Evolutionary conservation across 2,797 vertebrate genomes (phyloP).

Genomic region (Amblyraja radiata): DNA sequence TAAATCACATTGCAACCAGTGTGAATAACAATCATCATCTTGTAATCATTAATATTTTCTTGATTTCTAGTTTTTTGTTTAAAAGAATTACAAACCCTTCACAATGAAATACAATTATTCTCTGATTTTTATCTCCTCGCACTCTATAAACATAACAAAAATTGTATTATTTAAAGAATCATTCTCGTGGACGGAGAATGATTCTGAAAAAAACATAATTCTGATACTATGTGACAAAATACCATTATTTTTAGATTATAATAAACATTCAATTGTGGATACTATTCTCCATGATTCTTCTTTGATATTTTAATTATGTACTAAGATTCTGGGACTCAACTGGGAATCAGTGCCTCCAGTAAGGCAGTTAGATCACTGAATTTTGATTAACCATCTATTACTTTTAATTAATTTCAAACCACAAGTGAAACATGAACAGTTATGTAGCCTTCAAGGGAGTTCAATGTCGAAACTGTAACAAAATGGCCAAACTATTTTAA

Average conservation of each 20-base stretch:
- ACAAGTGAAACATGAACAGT: background rate
- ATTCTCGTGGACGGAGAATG: background rate
- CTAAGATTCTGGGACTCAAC: slow-evolving; percentile 11
- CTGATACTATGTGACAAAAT: background rate
- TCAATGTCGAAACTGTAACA: background rate
- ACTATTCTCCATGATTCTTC: background rate
- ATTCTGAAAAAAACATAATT: background rate
- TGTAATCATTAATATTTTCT: slow-evolving; percentile 22
- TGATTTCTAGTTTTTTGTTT: background rate
- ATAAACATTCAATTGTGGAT: background rate
- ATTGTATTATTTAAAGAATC: background rate
- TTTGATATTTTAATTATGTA: slow-evolving; percentile 26
- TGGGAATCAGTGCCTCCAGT: background rate
- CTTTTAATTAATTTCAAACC: slow-evolving; percentile 13
- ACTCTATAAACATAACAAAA: background rate
- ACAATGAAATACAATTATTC: slow-evolving; percentile 6
- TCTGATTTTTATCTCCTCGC: background rate
- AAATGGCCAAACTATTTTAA: background rate
- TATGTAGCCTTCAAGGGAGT: background rate
- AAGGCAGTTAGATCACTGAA: background rate
- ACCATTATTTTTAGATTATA: background rate
- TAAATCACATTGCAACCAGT: slow-evolving; percentile 27
- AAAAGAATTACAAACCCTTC: background rate
- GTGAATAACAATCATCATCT: slow-evolving; percentile 21
- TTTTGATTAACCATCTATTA: slow-evolving; percentile 20